These are phyloP conservation scores for Drosophila suboccidentalis DNA, from an alignment of 2,888 invertebrate genomes.

Conservation along the genomic window DNA sequence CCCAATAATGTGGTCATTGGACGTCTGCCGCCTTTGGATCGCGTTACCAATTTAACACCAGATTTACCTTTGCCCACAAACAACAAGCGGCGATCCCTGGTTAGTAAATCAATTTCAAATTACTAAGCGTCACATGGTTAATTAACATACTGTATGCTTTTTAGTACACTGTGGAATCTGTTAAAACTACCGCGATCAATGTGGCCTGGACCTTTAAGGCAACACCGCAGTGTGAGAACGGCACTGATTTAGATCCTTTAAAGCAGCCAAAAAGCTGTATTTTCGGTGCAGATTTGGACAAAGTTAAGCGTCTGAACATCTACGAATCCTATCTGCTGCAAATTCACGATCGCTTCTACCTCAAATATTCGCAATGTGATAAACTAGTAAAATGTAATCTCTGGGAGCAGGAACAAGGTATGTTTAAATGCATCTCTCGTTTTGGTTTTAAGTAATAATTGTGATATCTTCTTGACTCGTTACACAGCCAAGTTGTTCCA, in stretches of 20 bases:
- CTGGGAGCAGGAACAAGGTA: constrained; percentile 90
- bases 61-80: constrained; percentile 91
- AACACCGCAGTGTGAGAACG: constrained; percentile 86
- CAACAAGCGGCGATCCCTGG: constrained; percentile 87
- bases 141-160: constrained; percentile 8
- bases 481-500: constrained; percentile 48
- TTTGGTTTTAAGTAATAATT: background rate
- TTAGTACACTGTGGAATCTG: constrained; percentile 93
- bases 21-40: constrained; percentile 90
- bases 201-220: constrained; percentile 95
- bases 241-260: constrained; percentile 86
- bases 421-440: background rate
- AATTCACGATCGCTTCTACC: constrained; percentile 94
- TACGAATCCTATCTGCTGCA: constrained; percentile 95
- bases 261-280: constrained; percentile 90
- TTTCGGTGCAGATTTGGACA: constrained; percentile 92
- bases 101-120: constrained; percentile 23
- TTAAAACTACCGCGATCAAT: constrained; percentile 92
- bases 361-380: constrained; percentile 92
- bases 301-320: constrained; percentile 93
- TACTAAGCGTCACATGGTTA: background rate
- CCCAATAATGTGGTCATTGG: constrained; percentile 92
- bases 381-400: constrained; percentile 91
- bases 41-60: constrained; percentile 92
- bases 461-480: background rate